Base-by-base conservation (phyloP, 2,888 invertebrate species). In the Ophion slaviceki region DNA sequence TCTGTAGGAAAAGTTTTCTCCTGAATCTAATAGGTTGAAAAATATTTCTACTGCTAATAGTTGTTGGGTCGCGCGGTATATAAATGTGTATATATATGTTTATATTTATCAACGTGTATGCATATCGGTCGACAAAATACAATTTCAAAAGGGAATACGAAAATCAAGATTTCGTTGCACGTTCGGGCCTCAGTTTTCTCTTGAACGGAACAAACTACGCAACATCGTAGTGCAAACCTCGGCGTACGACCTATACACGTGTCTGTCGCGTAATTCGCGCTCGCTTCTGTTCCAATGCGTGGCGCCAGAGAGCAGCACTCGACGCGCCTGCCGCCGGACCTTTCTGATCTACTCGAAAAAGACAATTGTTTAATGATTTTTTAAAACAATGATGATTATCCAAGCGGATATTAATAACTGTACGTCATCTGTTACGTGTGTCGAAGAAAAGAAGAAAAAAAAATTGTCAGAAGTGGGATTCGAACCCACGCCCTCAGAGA, bases 401-500 rank as follows among this genome's bases (percentile, higher is more conserved):
- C 0, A 17, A 32, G 2, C 2, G 14, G 32, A 17, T 17, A n/a
- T 36, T 40, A 40, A 61, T 11, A 61, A 71, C 20, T 20, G 24
- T 62, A 24, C 11, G 20, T 24, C 45, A 10, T 61, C 11, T 32
- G 2, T 68, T 28, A n/a, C 17, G 10, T n/a, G 20, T 62, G 28
- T n/a, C 14, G 3, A 36, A 66, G 59, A 66, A 11, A 47, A 64
- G 45, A 47, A 24, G 24, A 86, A 88, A 92, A 92, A 92, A 90
- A 88, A 88, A 90, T 92, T 95, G 95, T 95, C 95, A 95, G 95
- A 94, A 95, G 95, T 95, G 95, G 95, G 95, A 95, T 95, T 95
- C 95, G 95, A 95, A 95, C 95, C 95, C 95, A 95, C 95, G 95
- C 95, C 95, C 95, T 95, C 95, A 95, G 93, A 94, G 94, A 94